Evolutionary conservation across 1,140 invertebrate genomes (phyloP).

Genomic region (Magallana gigas): DNA sequence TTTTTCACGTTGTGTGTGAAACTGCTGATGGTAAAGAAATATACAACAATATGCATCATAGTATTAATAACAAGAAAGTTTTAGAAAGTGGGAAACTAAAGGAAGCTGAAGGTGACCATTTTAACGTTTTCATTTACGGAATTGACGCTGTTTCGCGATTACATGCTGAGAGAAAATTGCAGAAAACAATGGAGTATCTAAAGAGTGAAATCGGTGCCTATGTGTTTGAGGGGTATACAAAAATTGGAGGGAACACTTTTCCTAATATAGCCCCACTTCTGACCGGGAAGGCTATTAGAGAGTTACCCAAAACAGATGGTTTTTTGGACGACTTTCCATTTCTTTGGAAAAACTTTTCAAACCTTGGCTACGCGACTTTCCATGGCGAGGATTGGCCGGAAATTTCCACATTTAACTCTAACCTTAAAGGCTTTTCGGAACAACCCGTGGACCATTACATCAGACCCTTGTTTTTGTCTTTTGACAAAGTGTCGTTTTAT

Average conservation of each 20-base stretch:
- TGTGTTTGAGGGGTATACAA: constrained; percentile 89
- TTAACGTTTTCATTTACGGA: constrained; percentile 63
- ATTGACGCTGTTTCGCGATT: constrained; percentile 66
- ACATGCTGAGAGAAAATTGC: constrained; percentile 57
- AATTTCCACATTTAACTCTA: constrained; percentile 90
- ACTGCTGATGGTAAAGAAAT: background rate
- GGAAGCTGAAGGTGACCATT: background rate
- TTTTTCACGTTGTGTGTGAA: background rate
- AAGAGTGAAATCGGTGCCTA: constrained; percentile 82
- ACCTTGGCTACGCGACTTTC: constrained; percentile 87
- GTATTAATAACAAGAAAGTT: constrained; percentile 29
- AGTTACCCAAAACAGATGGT: background rate
- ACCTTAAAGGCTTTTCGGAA: constrained; percentile 87
- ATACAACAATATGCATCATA: constrained; percentile 25
- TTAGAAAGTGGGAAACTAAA: background rate
- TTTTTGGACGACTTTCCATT: constrained; percentile 61
- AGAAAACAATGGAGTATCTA: constrained; percentile 62
- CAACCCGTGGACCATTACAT: constrained; percentile 91
- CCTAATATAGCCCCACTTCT: constrained; percentile 89
- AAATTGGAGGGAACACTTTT: constrained; percentile 91
- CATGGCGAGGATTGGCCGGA: constrained; percentile 88
- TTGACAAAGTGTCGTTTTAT: constrained; percentile 67
- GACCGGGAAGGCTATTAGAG: constrained; percentile 80
- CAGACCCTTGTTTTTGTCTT: constrained; percentile 83
- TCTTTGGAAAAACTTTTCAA: constrained; percentile 78